phyloP scores from a whole-genome alignment of 2,888 invertebrate genomes.

The Parasteatoda lunata region DNA sequence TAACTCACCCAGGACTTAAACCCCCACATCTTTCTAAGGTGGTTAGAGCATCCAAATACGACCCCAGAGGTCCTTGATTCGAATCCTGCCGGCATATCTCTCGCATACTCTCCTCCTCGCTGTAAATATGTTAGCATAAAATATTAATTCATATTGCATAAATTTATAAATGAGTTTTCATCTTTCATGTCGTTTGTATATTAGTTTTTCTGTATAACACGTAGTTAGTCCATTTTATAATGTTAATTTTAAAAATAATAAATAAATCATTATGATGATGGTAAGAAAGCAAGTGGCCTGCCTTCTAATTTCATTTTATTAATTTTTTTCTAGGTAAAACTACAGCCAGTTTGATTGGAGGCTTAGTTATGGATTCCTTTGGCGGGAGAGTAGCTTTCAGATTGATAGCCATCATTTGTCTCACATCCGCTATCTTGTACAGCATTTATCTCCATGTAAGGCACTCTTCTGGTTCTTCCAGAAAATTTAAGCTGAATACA shows the following conservation, averaged over 20 bases:
- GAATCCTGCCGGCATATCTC: no score
- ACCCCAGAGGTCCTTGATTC: no score
- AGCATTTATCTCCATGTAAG: conserved; percentile 79
- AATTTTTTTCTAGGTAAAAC: conserved; percentile 79
- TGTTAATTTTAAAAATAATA: neutral
- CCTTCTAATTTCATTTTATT: neutral
- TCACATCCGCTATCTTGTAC: conserved; percentile 82
- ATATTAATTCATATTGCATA: no score
- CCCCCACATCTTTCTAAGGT: no score
- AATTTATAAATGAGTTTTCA: neutral
- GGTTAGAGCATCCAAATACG: no score
- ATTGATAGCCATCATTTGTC: conserved; percentile 84
- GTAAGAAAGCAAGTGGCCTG: neutral
- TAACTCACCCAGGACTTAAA: no score
- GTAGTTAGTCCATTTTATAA: neutral
- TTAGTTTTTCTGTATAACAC: neutral
- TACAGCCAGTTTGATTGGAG: conserved; percentile 86
- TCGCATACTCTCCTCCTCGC: no score
- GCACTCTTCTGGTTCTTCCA: neutral
- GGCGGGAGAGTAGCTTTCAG: conserved; percentile 86
- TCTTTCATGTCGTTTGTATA: neutral
- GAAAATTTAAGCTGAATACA: neutral
- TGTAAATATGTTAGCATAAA: no score
- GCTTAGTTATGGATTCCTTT: conserved; percentile 80
- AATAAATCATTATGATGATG: neutral